These are phyloP conservation scores for Erethizon dorsatum DNA, from an alignment of 2,797 vertebrate genomes.

Conservation along the genomic window DNA sequence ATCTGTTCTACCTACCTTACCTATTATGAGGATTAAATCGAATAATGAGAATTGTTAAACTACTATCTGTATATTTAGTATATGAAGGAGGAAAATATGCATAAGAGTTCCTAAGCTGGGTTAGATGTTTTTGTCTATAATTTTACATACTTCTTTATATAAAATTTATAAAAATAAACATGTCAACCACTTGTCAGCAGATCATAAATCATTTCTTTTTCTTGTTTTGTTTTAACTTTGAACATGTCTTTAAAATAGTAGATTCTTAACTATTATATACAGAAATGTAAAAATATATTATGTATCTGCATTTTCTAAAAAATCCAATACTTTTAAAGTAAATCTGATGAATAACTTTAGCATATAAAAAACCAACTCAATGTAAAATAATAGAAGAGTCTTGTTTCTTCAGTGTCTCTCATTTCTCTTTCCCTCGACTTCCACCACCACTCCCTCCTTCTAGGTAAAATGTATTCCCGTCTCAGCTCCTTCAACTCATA, in stretches of 20 bases:
- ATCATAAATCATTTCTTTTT: slow-evolving; percentile 39
- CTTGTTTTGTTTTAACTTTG: not conserved
- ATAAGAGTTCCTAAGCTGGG: slow-evolving; percentile 12
- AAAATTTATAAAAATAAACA: slow-evolving; percentile 63
- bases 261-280: not conserved
- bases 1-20: not conserved
- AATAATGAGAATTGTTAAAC: slow-evolving; percentile 41
- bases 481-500: not conserved
- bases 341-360: slow-evolving; percentile 23
- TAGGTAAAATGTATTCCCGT: not conserved
- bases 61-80: not conserved
- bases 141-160: slow-evolving; percentile 4
- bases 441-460: not conserved
- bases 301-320: not conserved
- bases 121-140: slow-evolving; percentile 69
- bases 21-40: not conserved
- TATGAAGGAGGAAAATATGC: not conserved
- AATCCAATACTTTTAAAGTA: slow-evolving; percentile 27
- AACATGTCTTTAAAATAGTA: slow-evolving; percentile 46
- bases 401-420: not conserved
- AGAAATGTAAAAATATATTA: slow-evolving; percentile 56
- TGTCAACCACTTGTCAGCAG: not conserved
- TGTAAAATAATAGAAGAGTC: slow-evolving; percentile 46
- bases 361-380: not conserved
- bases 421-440: slow-evolving; percentile 24